A percentile compares a stretch with the other conserved stretches of the same genome.
These are phyloP conservation scores for Tapirus indicus DNA, from an alignment of 2,797 vertebrate species.

Conservation along the genomic window DNA sequence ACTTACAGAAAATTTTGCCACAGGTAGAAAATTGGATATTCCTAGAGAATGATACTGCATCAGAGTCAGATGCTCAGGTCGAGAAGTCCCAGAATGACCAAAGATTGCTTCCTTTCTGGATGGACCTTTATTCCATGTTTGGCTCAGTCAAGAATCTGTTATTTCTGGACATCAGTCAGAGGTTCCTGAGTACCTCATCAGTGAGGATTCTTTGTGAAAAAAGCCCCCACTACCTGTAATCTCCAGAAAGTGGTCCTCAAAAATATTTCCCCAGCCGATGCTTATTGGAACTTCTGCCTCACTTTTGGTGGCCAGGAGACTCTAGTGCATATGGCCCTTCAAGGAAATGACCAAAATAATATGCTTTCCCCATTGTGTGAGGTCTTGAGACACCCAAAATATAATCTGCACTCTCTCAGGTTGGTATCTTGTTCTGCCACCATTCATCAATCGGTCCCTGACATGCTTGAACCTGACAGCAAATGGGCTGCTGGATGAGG, in stretches of 20 bases:
- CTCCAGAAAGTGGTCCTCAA: background rate
- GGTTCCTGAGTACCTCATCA: background rate
- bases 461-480: background rate
- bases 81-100: background rate
- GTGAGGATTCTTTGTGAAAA: background rate
- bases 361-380: background rate
- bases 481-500: background rate
- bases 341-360: background rate
- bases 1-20: background rate
- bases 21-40: background rate
- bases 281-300: background rate
- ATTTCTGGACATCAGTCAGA: background rate
- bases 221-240: background rate
- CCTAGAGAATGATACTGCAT: background rate
- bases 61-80: background rate
- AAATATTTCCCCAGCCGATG: background rate
- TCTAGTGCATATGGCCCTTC: background rate
- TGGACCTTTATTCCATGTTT: background rate
- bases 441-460: background rate
- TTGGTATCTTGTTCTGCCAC: background rate
- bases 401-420: background rate
- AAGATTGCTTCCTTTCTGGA: background rate
- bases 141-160: background rate
- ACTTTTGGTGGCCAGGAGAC: background rate
- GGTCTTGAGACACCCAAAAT: background rate